Base-by-base conservation (phyloP, 2,888 invertebrate species). In the Psylliodes chrysocephalus region DNA sequence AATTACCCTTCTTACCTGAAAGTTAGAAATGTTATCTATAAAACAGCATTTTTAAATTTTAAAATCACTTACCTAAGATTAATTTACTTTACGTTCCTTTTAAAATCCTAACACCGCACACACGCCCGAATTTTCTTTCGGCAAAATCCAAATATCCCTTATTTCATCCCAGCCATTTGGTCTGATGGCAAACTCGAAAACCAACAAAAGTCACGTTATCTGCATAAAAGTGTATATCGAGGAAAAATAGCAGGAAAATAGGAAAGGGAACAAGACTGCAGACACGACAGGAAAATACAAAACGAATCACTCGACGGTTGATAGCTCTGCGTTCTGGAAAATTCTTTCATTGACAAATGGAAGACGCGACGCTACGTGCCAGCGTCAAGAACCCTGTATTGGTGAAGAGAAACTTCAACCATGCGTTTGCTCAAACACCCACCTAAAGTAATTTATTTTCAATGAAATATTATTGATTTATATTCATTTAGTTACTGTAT, bases 271-370 rank as follows among this genome's bases (percentile, higher is more conserved):
- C 22, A 19, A 22, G 46, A 46, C 46, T 46, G 46, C 46, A 46
- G 19, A 54, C 15, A 42, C 54, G 54, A 25, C 54, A 15, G 14
- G 40, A 4, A 40, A 42, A 52, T 52, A 35, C 19, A 38, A 35
- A 52, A 52, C 52, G 38, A 35, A 19, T 54, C 54, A 42, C 35
- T 53, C 53, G 38, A 38, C 38, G 22, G 38, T 44, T 19, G 46
- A 46, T 46, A 46, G 46, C 22, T 44, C 53, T 14, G 42, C 54
- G 17, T 42, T 40, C 28, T 28, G 54, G 42, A 25, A 42, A 42
- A 54, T 40, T 25, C 54, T 14, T 42, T 19, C 40, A 28, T 25
- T 42, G 15, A 22, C 54, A 35, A 54, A 54, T 42, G 54, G 40
- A 28, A 42, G 15, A 14, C 40, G 40, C 42, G 54, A 8, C n/a